phyloP scores from a whole-genome alignment of 1,140 invertebrate species.

The Dryas iulia region DNA sequence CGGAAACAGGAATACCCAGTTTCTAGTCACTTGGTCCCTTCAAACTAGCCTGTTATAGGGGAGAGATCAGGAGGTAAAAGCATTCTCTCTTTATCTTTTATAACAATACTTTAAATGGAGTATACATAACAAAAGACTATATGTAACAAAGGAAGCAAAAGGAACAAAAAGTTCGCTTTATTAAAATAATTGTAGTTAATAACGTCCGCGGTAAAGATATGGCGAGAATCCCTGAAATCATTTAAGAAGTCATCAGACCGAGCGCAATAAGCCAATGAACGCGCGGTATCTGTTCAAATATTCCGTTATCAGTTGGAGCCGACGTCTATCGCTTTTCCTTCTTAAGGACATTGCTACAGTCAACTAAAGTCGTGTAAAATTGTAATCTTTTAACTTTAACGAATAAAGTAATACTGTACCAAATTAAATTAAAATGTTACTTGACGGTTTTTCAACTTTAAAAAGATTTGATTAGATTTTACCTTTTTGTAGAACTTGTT shows the following conservation, averaged over 20 bases:
- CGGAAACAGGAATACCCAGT: too few relatives aligned
- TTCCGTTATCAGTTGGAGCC: constrained; percentile 57
- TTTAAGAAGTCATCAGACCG: constrained; percentile 55
- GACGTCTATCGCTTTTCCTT: constrained; percentile 55
- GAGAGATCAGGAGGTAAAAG: too few relatives aligned
- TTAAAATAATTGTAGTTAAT: neutral
- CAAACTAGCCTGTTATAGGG: too few relatives aligned
- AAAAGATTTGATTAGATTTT: too few relatives aligned
- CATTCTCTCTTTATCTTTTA: too few relatives aligned
- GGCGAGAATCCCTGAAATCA: constrained; percentile 52
- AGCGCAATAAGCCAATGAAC: constrained; percentile 64
- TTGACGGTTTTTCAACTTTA: neutral
- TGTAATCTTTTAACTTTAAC: neutral
- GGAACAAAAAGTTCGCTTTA: neutral
- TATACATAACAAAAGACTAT: too few relatives aligned
- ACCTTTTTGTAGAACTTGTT: too few relatives aligned
- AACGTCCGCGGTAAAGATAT: constrained; percentile 30
- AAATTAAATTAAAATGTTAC: neutral
- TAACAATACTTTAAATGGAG: too few relatives aligned
- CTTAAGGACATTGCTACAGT: constrained; percentile 42
- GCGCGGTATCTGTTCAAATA: constrained; percentile 53
- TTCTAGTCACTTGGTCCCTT: too few relatives aligned
- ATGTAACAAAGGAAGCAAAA: too few relatives aligned
- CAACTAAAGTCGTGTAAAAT: constrained; percentile 10
- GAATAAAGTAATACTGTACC: neutral